These are phyloP conservation scores for Philereme transversata DNA, from an alignment of 2,888 invertebrate species.

Conservation along the genomic window DNA sequence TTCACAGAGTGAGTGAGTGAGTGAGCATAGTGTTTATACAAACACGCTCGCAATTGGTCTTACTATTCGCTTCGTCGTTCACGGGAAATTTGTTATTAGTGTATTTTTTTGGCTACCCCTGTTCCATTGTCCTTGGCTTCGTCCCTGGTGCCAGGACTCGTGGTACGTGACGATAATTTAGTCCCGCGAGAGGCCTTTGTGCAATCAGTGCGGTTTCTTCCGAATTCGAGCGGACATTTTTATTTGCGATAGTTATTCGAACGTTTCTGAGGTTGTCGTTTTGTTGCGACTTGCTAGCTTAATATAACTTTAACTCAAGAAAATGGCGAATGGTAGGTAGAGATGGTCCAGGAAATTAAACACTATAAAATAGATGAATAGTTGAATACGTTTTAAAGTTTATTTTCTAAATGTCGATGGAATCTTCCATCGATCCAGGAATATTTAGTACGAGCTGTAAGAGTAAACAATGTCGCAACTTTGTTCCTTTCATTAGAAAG, in stretches of 20 bases:
- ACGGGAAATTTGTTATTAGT: too few species aligned
- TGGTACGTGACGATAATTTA: slow-evolving; percentile 76
- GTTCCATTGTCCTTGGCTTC: background rate
- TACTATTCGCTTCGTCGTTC: too few species aligned
- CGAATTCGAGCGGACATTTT: slow-evolving; percentile 55
- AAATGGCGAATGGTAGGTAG: too few species aligned
- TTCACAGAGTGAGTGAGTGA: too few species aligned
- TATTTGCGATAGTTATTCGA: slow-evolving; percentile 53
- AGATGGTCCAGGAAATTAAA: too few species aligned
- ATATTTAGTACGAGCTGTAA: background rate
- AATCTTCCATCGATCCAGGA: background rate
- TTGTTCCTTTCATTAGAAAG: slow-evolving; percentile 13
- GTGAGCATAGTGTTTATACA: too few species aligned
- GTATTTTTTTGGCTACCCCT: background rate
- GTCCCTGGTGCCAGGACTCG: slow-evolving; percentile 47
- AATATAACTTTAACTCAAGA: background rate
- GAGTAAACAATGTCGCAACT: slow-evolving; percentile 4
- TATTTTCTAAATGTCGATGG: background rate
- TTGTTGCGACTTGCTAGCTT: slow-evolving; percentile 2
- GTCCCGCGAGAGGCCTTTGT: slow-evolving; percentile 78
- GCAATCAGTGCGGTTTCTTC: slow-evolving; percentile 81
- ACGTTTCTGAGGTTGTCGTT: slow-evolving; percentile 21
- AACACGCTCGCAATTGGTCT: too few species aligned
- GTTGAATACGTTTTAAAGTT: background rate
- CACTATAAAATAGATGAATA: too few species aligned